A percentile compares a stretch with the other conserved stretches of the same genome.
Evolutionary conservation across 1,140 invertebrate species (phyloP).

Genomic region (Caerostris darwini): DNA sequence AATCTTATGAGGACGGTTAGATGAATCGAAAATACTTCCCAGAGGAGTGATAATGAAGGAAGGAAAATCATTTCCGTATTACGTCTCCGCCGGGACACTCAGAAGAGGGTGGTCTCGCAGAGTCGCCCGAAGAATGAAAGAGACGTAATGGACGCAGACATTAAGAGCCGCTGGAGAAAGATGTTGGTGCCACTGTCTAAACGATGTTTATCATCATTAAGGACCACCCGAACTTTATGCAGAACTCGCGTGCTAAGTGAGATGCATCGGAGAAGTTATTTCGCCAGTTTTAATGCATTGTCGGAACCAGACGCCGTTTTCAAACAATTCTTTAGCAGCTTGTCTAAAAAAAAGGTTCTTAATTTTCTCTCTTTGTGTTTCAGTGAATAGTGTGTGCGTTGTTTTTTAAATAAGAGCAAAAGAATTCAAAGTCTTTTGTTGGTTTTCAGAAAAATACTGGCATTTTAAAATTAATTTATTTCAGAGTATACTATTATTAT

Average conservation of each 20-base stretch:
- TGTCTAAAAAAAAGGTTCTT: too few relatives aligned
- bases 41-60: slow-evolving; percentile 47
- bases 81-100: slow-evolving; percentile 40
- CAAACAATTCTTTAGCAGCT: too few relatives aligned
- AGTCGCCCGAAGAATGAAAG: slow-evolving; percentile 3
- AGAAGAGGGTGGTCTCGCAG: background rate
- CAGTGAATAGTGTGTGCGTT: too few relatives aligned
- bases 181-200: slow-evolving; percentile 37
- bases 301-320: background rate
- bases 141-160: slow-evolving; percentile 22
- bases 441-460: too few relatives aligned
- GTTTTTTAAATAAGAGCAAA: too few relatives aligned
- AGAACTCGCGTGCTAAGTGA: background rate
- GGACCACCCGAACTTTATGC: background rate
- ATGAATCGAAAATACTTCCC: slow-evolving; percentile 51
- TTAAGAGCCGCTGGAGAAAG: slow-evolving; percentile 26
- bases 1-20: slow-evolving; percentile 8
- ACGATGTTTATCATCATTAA: slow-evolving; percentile 59
- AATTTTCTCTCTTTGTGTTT: too few relatives aligned
- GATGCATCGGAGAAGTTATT: slow-evolving; percentile 28
- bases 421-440: too few relatives aligned
- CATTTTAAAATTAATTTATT: too few relatives aligned
- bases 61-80: slow-evolving; percentile 59
- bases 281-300: background rate
- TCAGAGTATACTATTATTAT: too few relatives aligned